Evolutionary conservation across 2,113 vertebrate species (phyloP).

Genomic region (Tyto alba): DNA sequence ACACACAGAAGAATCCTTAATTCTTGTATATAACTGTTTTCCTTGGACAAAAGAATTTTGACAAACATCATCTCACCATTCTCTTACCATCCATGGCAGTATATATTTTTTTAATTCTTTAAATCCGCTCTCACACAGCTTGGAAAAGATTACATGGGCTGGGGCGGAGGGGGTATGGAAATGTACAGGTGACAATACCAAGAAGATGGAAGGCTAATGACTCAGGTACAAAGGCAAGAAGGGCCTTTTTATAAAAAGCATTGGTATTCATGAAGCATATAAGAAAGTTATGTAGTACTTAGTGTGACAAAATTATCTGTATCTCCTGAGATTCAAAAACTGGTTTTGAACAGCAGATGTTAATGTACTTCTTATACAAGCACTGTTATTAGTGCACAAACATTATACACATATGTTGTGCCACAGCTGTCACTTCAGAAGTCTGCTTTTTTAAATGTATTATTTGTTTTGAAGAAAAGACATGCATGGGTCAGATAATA

Average conservation of each 20-base stretch:
- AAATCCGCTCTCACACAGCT: not conserved
- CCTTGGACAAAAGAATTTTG: not conserved
- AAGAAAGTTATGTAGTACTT: not conserved
- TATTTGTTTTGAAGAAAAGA: not conserved
- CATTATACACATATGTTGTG: not conserved
- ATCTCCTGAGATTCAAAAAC: not conserved
- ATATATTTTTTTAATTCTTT: not conserved
- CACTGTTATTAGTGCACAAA: not conserved
- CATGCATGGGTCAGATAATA: not conserved
- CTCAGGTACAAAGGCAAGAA: not conserved
- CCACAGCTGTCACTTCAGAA: not conserved
- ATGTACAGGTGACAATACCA: not conserved
- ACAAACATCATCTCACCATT: not conserved
- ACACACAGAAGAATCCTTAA: not conserved
- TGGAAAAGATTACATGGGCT: not conserved
- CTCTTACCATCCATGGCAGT: not conserved
- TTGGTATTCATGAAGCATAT: not conserved
- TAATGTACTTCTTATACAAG: not conserved
- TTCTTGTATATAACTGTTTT: not conserved
- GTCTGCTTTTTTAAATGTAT: not conserved
- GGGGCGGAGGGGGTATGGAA: not conserved
- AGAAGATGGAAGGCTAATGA: not conserved
- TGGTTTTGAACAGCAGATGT: not conserved
- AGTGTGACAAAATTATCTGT: not conserved
- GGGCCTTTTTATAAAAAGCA: not conserved